Evolutionary conservation across 2,113 vertebrate genomes (phyloP).

Genomic region (Porphyrio hochstetteri): DNA sequence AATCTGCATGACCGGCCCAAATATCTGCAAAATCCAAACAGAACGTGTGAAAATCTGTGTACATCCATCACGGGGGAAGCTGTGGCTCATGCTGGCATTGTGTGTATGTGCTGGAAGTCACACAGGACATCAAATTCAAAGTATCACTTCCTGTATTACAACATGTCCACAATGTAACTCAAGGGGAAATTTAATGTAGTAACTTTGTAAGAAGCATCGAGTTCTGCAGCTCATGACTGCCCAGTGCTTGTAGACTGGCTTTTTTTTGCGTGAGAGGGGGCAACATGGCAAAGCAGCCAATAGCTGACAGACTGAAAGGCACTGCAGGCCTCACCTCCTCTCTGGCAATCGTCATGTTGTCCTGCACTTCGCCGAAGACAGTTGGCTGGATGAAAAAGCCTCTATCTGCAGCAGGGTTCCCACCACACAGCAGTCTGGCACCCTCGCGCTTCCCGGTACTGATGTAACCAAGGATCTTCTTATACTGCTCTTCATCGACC

Average conservation of each 20-base stretch:
- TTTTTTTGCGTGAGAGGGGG: background rate
- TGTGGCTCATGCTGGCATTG: background rate
- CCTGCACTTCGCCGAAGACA: slow-evolving; percentile 90
- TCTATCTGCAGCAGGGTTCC: slow-evolving; percentile 84
- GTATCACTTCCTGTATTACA: accelerated
- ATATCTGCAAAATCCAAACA: slow-evolving; percentile 81
- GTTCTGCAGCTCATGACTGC: accelerated
- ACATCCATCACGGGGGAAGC: accelerated
- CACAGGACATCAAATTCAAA: background rate
- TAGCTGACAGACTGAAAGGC: background rate
- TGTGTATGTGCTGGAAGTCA: accelerated
- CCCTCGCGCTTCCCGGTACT: slow-evolving; percentile 87
- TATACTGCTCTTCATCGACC: slow-evolving; percentile 93
- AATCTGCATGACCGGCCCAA: slow-evolving; percentile 98
- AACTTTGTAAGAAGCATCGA: background rate
- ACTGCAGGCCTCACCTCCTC: slow-evolving; percentile 85
- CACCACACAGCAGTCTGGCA: slow-evolving; percentile 92
- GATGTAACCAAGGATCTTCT: slow-evolving; percentile 94
- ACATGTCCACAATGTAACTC: background rate
- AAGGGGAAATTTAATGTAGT: background rate
- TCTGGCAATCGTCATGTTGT: slow-evolving; percentile 91
- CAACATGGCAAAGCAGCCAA: background rate
- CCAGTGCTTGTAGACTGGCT: background rate
- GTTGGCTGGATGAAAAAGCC: slow-evolving; percentile 99
- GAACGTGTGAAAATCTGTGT: background rate